These are phyloP conservation scores for Nomada goodeniana DNA, from an alignment of 2,888 invertebrate species.

Conservation along the genomic window DNA sequence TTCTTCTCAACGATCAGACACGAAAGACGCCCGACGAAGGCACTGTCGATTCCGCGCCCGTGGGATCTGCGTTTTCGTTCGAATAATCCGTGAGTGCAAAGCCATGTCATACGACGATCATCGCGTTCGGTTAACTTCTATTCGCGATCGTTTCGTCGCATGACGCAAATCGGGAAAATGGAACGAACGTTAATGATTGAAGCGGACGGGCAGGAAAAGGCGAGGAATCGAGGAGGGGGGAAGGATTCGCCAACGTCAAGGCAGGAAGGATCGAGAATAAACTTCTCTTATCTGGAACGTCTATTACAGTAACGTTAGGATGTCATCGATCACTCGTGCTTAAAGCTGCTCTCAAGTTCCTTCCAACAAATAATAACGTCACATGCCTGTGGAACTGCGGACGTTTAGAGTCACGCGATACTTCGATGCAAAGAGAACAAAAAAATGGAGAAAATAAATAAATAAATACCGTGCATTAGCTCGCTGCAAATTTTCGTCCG, in stretches of 20 bases:
- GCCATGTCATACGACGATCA: constrained; percentile 16
- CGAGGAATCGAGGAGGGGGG: neutral
- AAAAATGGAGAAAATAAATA: constrained; percentile 24
- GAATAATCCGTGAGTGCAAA: constrained; percentile 44
- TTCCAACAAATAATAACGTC: constrained; percentile 1
- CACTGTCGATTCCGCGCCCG: neutral
- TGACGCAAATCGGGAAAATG: neutral
- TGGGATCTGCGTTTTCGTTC: constrained; percentile 6
- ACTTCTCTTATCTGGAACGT: neutral
- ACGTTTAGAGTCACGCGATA: constrained; percentile 40
- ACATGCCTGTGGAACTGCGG: neutral
- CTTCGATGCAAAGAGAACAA: constrained; percentile 13
- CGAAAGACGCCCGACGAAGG: neutral
- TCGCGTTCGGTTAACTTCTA: neutral
- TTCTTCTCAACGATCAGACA: neutral
- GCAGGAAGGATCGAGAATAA: neutral
- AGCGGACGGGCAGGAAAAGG: too few relatives aligned
- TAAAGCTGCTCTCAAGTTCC: neutral
- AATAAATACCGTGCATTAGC: constrained; percentile 35
- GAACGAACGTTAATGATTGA: neutral
- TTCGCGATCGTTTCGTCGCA: neutral
- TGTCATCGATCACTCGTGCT: constrained; percentile 23
- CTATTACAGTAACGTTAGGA: constrained; percentile 27
- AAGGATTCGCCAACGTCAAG: neutral
- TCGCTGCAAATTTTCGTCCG: neutral